A percentile compares a stretch with the other conserved stretches of the same genome.
Evolutionary conservation across 1,140 invertebrate genomes (phyloP).

Genomic region (Drosophila micromelanica): DNA sequence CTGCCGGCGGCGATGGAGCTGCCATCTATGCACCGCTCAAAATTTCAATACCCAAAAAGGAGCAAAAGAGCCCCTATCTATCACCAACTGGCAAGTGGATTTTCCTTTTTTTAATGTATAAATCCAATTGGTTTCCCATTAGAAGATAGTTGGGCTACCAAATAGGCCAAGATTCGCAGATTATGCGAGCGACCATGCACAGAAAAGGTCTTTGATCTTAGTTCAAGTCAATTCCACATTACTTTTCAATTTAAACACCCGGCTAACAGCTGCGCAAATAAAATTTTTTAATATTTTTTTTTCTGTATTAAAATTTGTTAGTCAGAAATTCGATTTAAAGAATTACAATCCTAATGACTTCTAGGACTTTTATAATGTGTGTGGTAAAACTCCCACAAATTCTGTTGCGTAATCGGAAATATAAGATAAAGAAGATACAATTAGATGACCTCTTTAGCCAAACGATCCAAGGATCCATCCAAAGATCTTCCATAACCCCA

Average conservation of each 20-base stretch:
- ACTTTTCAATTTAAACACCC: background rate
- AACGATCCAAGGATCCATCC: background rate
- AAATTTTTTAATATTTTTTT: slow-evolving; percentile 2
- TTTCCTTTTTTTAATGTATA: slow-evolving; percentile 3
- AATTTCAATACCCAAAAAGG: slow-evolving; percentile 84
- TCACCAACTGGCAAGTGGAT: slow-evolving; percentile 86
- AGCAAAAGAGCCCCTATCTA: slow-evolving; percentile 93
- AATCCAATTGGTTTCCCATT: slow-evolving; percentile 2
- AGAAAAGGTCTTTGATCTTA: no score
- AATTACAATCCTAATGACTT: background rate
- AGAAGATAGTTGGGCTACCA: background rate
- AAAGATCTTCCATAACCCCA: background rate
- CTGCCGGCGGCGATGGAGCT: slow-evolving; percentile 47
- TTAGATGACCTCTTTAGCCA: background rate
- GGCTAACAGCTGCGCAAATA: slow-evolving; percentile 18
- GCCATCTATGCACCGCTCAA: slow-evolving; percentile 83
- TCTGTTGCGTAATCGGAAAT: background rate
- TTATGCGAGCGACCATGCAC: no score
- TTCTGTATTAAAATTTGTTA: slow-evolving; percentile 10
- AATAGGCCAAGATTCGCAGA: no score
- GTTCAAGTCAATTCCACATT: background rate
- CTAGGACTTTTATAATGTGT: background rate
- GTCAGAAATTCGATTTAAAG: background rate
- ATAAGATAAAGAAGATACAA: background rate
- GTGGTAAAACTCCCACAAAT: background rate